Conservation (phyloP, 1,140 invertebrate genomes). For the Pectinophora gossypiella region DNA sequence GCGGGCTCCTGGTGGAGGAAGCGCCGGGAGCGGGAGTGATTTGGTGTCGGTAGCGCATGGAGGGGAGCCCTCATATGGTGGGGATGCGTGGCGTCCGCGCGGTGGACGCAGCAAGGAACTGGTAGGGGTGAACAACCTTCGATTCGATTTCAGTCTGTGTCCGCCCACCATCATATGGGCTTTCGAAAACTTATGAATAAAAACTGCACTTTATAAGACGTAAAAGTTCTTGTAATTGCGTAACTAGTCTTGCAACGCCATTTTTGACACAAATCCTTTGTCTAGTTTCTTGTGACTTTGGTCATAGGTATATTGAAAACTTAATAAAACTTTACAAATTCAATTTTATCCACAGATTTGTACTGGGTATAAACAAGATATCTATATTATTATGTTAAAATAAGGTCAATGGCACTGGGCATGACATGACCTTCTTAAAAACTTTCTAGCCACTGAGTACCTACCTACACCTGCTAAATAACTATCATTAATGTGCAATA, state of each 20-base stretch:
- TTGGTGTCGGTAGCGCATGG: slow-evolving; percentile 65
- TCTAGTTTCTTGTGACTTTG: slow-evolving; percentile 8
- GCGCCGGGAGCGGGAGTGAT: slow-evolving; percentile 72
- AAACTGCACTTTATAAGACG: background rate
- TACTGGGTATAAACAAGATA: too few species aligned
- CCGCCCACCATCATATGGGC: slow-evolving; percentile 41
- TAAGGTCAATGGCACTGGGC: too few species aligned
- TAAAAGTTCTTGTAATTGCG: slow-evolving; percentile 38
- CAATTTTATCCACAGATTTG: too few species aligned
- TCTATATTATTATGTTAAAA: too few species aligned
- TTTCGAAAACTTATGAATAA: slow-evolving; percentile 31
- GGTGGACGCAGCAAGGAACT: slow-evolving; percentile 65
- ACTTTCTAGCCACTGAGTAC: too few species aligned
- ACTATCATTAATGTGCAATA: too few species aligned
- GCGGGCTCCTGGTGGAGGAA: slow-evolving; percentile 69
- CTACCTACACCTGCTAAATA: too few species aligned
- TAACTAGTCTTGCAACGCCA: slow-evolving; percentile 41
- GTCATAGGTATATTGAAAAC: background rate
- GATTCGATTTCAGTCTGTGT: slow-evolving; percentile 37
- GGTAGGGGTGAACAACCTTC: slow-evolving; percentile 74
- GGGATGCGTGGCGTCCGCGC: slow-evolving; percentile 66
- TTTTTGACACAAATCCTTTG: slow-evolving; percentile 47
- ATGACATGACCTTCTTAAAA: too few species aligned
- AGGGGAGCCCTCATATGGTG: slow-evolving; percentile 73
- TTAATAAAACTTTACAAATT: background rate